These are phyloP conservation scores for Pempheris klunzingeri DNA, from an alignment of 2,797 vertebrate genomes.

Conservation along the genomic window DNA sequence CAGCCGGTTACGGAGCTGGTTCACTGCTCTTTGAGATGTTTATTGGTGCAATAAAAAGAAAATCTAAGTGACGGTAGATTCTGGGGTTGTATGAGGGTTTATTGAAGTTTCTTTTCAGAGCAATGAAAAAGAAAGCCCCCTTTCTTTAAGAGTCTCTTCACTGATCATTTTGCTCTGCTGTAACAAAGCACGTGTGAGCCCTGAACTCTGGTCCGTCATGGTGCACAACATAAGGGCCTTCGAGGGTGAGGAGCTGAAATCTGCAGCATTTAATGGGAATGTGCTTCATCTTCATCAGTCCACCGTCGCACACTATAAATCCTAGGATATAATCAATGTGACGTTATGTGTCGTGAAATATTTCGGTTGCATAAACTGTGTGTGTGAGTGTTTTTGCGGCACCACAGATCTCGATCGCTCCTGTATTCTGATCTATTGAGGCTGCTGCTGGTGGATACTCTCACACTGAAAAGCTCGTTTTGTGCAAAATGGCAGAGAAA, in stretches of 20 bases:
- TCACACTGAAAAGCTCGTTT: too few species aligned
- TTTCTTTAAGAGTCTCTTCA: slow-evolving; percentile 6
- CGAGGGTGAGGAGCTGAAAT: not conserved
- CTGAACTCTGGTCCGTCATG: slow-evolving; percentile 15
- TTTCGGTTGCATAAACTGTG: not conserved
- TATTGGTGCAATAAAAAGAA: slow-evolving; percentile 49
- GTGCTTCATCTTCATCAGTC: not conserved
- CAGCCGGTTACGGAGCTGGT: slow-evolving; percentile 26
- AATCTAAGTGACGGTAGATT: slow-evolving; percentile 39
- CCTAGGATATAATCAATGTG: not conserved
- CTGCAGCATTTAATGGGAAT: not conserved
- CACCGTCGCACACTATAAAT: not conserved
- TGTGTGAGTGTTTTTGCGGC: not conserved
- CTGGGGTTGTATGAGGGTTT: slow-evolving; percentile 37
- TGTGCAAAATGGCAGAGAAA: not conserved
- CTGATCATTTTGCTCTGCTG: not conserved
- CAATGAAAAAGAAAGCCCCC: slow-evolving; percentile 39
- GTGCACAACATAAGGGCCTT: not conserved
- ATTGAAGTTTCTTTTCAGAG: slow-evolving; percentile 26
- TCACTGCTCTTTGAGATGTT: slow-evolving; percentile 37
- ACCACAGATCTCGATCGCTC: not conserved
- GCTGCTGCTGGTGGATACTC: not conserved
- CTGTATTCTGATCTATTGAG: not conserved
- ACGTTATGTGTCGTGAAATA: not conserved
- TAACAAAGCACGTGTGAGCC: slow-evolving; percentile 7